Evolutionary conservation across 2,888 invertebrate genomes (phyloP), one percentile per base, ranked within the genome.

Genomic region (Pardosa pseudoannulata): DNA sequence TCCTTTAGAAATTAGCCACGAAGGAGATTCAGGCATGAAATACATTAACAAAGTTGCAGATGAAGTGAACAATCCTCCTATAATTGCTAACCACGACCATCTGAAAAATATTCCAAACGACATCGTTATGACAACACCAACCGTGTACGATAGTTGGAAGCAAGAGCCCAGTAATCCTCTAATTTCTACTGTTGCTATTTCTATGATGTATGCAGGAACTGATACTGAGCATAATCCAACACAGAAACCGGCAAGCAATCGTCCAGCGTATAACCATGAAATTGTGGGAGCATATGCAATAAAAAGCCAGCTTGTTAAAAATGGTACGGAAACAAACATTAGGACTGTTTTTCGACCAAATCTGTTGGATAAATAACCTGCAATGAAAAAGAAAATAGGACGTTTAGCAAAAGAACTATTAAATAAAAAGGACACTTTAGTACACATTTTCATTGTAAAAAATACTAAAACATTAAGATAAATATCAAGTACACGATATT

Each of bases 281-380:
- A 88, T 32, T 28, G 73, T 46, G 6, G 76, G 65, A 41, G 89
- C 79, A 46, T 87, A 88, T 11, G 89, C 87, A 36, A 92, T 90
- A n/a, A 89, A 78, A 7, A 90, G 23, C 90, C 91, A 92, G 9
- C 92, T 92, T n/a, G 90, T n/a, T 1, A 91, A 36, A 80, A 91
- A 92, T 0, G 91, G 91, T 7, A 91, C 19, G 0, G 90, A 89
- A 11, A 91, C 89, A 7, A 90, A 27, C 32, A 90, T 75, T 13
- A 89, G 46, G 0, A 85, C 83, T 11, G 79, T 41, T 88, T 90
- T 91, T 27, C 92, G 89, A 1, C 92, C 92, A 79, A 90, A 83
- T 79, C 83, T 68, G 19, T 88, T 79, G 19, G 80, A 79, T 16
- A 67, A 36, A 70, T 65, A 87, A 72, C 87, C 87, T 87, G 19